Evolutionary conservation across 2,888 invertebrate species (phyloP), one percentile per base, ranked within the genome.

Genomic region (Sesamia inferens): DNA sequence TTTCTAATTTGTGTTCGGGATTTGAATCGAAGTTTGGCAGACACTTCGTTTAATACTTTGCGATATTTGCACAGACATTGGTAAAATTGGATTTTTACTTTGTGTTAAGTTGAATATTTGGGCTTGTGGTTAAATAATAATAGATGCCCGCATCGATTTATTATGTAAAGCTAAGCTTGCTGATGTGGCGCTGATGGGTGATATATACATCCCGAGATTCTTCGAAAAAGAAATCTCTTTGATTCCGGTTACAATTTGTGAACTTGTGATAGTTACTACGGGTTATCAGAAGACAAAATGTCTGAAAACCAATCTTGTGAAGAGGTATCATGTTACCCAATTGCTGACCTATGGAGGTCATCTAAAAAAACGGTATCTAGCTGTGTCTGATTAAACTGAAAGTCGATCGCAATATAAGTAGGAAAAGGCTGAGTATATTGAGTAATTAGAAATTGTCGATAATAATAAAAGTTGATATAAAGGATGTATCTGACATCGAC

Each of bases 1-100:
- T 92, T 92, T 92, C 89, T 89, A 92, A 92, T 93, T 92, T 90
- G 88, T 84, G 86, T 86, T 87, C 84, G 54, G 77, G 85, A 88
- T 89, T 88, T 77, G 81, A 59, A 78, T 76, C 63, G 74, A 55
- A 76, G 75, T 68, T 68, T 68, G 64, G 71, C 61, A 69, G 81
- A 63, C 68, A 79, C 76, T 81, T 80, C 81, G 71, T 71, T 74
- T 47, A 71, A 85, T 57, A 76, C 78, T 81, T 65, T 72, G 61
- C 71, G 76, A 84, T 81, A 82, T 85, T 77, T 68, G 42, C n/a
- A 2, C 54, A 47, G 19, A 39, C 59, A 64, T 1, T 66, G 14
- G 31, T 19, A 16, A 13, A 62, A 62, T 72, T 42, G 0, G 11
- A n/a, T 44, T 62, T 39, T 51, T 10, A 62, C 3, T 76, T 65